Conservation (phyloP, 2,888 invertebrate genomes). For the Plagodis dolabraria region DNA sequence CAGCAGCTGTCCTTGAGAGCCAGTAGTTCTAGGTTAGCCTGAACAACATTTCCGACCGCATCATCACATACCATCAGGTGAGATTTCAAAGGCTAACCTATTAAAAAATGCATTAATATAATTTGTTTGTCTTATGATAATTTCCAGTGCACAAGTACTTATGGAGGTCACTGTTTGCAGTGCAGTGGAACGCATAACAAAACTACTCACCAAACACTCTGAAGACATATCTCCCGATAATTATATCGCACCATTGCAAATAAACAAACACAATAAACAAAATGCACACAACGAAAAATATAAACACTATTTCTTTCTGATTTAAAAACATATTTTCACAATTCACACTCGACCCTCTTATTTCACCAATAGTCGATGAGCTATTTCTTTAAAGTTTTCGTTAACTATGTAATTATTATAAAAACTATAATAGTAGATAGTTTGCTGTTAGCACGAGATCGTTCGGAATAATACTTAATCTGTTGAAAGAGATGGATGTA, state of each 20-base stretch:
- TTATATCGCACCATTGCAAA: conserved; percentile 66
- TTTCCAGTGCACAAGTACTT: no score
- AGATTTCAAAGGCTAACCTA: no score
- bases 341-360: not conserved
- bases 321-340: conserved; percentile 60
- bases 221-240: conserved; percentile 62
- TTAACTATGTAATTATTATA: conserved; percentile 1
- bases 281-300: conserved; percentile 54
- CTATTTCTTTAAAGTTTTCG: not conserved
- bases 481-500: conserved; percentile 12
- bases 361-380: not conserved
- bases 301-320: conserved; percentile 58
- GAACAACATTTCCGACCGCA: no score
- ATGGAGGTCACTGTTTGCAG: no score
- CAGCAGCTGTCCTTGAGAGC: no score
- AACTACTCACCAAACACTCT: conserved; percentile 65
- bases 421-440: conserved; percentile 6
- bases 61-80: no score
- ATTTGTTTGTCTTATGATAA: no score
- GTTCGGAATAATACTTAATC: not conserved
- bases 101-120: no score
- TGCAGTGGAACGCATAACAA: not conserved
- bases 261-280: conserved; percentile 62
- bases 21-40: no score
- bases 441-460: not conserved